A percentile compares a stretch with the other conserved stretches of the same genome.
phyloP scores from a whole-genome alignment of 2,113 vertebrate species.

The Apus apus region DNA sequence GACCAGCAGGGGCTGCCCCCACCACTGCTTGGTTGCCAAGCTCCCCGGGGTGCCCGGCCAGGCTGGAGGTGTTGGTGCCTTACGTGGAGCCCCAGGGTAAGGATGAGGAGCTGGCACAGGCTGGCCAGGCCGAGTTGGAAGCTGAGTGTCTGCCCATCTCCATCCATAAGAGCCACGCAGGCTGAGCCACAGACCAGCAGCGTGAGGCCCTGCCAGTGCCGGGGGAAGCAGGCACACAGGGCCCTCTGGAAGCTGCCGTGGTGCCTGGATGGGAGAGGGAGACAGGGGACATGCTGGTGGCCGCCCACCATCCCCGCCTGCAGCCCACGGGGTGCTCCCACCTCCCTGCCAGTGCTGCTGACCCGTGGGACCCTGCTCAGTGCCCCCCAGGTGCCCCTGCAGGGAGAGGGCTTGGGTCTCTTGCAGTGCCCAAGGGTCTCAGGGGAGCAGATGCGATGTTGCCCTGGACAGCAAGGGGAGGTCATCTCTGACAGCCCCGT shows the following conservation, averaged over 20 bases:
- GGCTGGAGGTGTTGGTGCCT: not conserved
- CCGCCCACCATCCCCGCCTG: not conserved
- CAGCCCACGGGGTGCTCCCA: not conserved
- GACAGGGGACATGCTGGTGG: not conserved
- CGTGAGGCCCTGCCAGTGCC: not conserved
- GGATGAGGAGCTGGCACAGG: conserved; percentile 57
- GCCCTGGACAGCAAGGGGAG: not conserved
- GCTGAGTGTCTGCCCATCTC: not conserved
- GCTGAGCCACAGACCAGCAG: conserved; percentile 36
- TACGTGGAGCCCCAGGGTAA: conserved; percentile 64
- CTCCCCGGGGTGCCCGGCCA: accelerated
- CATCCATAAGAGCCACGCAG: not conserved
- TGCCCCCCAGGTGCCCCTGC: accelerated
- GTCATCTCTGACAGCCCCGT: not conserved
- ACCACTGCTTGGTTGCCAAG: accelerated
- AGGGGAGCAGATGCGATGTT: not conserved
- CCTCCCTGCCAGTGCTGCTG: not conserved
- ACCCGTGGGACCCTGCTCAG: not conserved
- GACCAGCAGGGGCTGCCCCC: not conserved
- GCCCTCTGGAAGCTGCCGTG: conserved; percentile 51
- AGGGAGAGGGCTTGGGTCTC: not conserved
- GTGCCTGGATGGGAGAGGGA: conserved; percentile 48
- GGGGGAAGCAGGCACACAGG: conserved; percentile 35
- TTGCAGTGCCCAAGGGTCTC: not conserved
- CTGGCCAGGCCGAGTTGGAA: conserved; percentile 26